phyloP scores from a whole-genome alignment of 2,797 vertebrate species.

The Perodicticus potto region DNA sequence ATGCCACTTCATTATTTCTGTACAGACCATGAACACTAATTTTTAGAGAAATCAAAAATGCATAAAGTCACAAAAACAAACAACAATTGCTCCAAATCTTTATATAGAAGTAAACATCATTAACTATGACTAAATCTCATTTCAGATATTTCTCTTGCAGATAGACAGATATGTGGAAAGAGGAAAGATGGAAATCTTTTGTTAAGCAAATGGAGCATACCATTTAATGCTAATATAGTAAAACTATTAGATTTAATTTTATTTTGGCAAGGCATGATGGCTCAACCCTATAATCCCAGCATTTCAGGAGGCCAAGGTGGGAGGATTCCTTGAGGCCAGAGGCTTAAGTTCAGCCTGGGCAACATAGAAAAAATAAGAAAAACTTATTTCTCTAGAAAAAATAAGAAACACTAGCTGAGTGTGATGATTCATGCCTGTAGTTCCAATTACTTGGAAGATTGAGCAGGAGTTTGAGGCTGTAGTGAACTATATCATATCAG shows the following conservation, averaged over 20 bases:
- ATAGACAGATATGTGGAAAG: background rate
- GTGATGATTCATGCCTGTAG: background rate
- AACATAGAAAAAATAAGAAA: background rate
- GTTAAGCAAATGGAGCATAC: background rate
- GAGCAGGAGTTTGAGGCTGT: background rate
- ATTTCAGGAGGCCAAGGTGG: background rate
- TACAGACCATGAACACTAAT: background rate
- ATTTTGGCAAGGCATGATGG: background rate
- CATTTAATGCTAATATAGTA: background rate
- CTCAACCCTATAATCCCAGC: background rate
- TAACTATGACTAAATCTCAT: background rate
- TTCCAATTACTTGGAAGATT: background rate
- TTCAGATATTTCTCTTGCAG: background rate
- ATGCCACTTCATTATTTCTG: background rate
- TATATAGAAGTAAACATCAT: background rate
- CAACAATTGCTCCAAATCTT: background rate
- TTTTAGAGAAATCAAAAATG: background rate
- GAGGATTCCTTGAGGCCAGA: background rate
- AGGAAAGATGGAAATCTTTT: background rate
- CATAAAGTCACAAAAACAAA: background rate
- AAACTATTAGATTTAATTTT: background rate
- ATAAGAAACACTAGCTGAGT: background rate
- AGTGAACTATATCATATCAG: background rate
- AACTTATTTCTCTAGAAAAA: background rate
- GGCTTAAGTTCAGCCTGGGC: background rate